Conservation (phyloP, 37 sponge, comb jelly and placozoan species). For the Mnemiopsis leidyi region DNA sequence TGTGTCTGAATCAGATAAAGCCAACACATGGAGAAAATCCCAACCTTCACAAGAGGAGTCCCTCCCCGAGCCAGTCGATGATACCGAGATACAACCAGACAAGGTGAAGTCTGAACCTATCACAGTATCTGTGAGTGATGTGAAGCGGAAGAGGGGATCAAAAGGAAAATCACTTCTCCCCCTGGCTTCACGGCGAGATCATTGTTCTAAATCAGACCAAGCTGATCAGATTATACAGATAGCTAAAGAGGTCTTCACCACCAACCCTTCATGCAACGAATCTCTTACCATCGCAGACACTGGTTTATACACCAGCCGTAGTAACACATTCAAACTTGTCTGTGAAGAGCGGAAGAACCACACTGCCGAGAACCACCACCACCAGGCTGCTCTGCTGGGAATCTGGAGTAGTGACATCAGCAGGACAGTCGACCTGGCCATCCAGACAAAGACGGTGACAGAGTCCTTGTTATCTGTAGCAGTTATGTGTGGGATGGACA, state of each 20-base stretch:
- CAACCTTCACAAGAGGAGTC: neutral
- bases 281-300: neutral
- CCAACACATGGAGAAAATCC: neutral
- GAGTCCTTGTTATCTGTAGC: constrained; percentile 38
- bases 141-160: neutral
- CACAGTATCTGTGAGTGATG: constrained; percentile 24
- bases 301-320: neutral
- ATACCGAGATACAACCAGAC: neutral
- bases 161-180: constrained; percentile 53
- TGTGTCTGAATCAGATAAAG: neutral
- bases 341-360: neutral
- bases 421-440: neutral
- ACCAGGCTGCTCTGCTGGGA: constrained; percentile 12
- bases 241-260: neutral
- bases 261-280: neutral
- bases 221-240: neutral
- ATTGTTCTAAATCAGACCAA: constrained; percentile 18
- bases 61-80: neutral
- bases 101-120: neutral
- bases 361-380: neutral
- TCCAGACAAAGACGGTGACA: constrained; percentile 13
- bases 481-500: constrained; percentile 40
- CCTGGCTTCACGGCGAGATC: constrained; percentile 12
- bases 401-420: constrained; percentile 38
- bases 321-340: neutral